These are phyloP conservation scores for Heliothis virescens DNA, from an alignment of 1,140 invertebrate genomes.

Conservation along the genomic window DNA sequence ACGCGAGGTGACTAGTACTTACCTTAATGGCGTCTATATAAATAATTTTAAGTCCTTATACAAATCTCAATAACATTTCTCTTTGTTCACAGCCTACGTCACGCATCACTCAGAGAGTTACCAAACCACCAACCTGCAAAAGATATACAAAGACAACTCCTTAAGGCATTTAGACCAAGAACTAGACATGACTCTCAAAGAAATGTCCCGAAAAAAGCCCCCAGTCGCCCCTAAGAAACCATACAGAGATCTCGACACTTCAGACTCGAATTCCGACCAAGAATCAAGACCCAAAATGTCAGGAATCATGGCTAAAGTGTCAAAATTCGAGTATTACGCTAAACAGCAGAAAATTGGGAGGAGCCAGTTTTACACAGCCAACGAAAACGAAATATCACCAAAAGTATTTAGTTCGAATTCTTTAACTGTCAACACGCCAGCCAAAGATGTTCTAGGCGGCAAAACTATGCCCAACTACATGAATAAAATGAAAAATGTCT, in stretches of 20 bases:
- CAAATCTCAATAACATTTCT: background rate
- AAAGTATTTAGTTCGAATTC: constrained; percentile 92
- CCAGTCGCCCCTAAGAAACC: constrained; percentile 80
- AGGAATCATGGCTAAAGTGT: constrained; percentile 88
- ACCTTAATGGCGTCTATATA: no score
- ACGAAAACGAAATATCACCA: constrained; percentile 87
- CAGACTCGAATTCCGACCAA: constrained; percentile 76
- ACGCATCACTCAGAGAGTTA: constrained; percentile 74
- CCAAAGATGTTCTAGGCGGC: constrained; percentile 91
- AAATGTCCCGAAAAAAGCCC: constrained; percentile 81
- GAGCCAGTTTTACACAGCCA: constrained; percentile 73
- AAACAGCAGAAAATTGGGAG: constrained; percentile 84
- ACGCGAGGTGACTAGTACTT: no score
- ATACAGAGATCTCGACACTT: constrained; percentile 76
- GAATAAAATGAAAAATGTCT: constrained; percentile 76
- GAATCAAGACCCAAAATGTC: constrained; percentile 77
- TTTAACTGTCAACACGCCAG: constrained; percentile 92
- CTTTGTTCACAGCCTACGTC: constrained; percentile 67
- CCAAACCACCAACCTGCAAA: constrained; percentile 72
- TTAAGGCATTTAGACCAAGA: constrained; percentile 79
- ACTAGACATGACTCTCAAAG: constrained; percentile 81
- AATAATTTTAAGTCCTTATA: no score
- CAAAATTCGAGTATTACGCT: constrained; percentile 88
- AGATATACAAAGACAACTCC: constrained; percentile 75
- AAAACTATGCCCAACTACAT: constrained; percentile 87